phyloP scores from a whole-genome alignment of 2,113 vertebrate species.

The Petroica traversi region DNA sequence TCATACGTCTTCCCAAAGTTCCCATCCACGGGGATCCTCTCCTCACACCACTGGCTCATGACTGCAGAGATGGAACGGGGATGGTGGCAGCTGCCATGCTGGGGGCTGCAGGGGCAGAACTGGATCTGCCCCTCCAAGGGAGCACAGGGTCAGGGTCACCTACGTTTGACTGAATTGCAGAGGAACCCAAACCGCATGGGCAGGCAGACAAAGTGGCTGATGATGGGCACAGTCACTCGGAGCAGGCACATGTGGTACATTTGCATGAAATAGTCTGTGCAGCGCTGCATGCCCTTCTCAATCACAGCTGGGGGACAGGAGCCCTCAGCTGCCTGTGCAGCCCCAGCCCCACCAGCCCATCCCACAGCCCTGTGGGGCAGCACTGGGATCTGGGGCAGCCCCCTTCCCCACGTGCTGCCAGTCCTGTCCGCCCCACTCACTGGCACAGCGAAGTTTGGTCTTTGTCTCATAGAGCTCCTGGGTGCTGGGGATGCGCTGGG shows the following conservation, averaged over 20 bases:
- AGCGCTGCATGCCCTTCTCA: constrained; percentile 66
- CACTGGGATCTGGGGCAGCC: too few species aligned
- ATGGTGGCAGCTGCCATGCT: fast-evolving
- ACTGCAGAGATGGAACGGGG: constrained; percentile 51
- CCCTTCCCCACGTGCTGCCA: not conserved
- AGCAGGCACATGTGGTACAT: constrained; percentile 57
- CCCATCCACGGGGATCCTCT: constrained; percentile 83
- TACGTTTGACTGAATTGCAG: constrained; percentile 78
- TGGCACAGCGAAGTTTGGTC: constrained; percentile 80
- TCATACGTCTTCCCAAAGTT: constrained; percentile 88
- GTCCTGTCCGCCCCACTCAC: constrained; percentile 67
- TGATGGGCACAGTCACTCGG: constrained; percentile 71
- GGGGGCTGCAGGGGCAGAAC: not conserved
- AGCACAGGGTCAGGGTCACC: not conserved
- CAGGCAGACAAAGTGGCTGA: constrained; percentile 85
- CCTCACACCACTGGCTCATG: constrained; percentile 79
- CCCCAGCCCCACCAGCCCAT: not conserved
- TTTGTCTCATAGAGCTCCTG: constrained; percentile 78
- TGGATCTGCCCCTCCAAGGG: not conserved
- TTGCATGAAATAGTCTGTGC: constrained; percentile 74
- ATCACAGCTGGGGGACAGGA: constrained; percentile 73
- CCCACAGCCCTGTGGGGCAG: fast-evolving
- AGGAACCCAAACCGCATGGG: constrained; percentile 88
- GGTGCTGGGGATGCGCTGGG: not conserved
- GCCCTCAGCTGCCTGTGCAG: not conserved